phyloP scores from a whole-genome alignment of 2,888 invertebrate genomes.

The Eledone cirrhosa region DNA sequence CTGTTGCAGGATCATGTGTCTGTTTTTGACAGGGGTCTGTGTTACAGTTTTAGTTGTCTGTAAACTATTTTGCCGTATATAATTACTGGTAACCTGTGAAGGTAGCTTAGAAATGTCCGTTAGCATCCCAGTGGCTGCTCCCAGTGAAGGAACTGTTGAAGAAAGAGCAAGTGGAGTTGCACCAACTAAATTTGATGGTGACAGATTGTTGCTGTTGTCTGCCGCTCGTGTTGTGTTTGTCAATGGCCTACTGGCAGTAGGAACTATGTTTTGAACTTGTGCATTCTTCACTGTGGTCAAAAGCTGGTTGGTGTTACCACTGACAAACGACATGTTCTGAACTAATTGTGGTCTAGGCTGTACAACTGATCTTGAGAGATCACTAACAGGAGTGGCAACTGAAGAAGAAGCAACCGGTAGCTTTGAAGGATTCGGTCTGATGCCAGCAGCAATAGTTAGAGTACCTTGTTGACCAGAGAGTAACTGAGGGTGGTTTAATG shows the following conservation, averaged over 20 bases:
- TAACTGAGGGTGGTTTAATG: too few species aligned
- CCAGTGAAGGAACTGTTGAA: background rate
- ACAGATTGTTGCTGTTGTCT: background rate
- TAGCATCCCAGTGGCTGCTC: background rate
- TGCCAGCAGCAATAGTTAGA: too few species aligned
- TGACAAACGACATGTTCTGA: conserved; percentile 8
- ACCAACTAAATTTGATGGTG: too few species aligned
- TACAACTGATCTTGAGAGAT: too few species aligned
- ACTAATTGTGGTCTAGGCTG: background rate
- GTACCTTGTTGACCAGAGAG: too few species aligned
- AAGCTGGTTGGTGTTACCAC: background rate
- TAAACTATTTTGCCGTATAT: background rate
- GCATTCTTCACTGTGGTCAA: too few species aligned
- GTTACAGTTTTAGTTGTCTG: background rate
- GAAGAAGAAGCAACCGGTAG: too few species aligned
- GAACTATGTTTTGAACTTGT: background rate
- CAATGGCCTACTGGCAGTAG: background rate
- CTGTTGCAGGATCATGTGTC: conserved; percentile 27
- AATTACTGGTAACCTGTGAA: background rate
- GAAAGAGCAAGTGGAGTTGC: too few species aligned
- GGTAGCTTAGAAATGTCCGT: conserved; percentile 5
- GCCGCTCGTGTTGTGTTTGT: background rate
- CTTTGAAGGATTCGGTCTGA: too few species aligned
- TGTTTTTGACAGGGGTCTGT: conserved; percentile 10
- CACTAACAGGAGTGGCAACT: too few species aligned